These are phyloP conservation scores for Ornithorhynchus anatinus DNA, from an alignment of 2,113 vertebrate genomes.

Conservation along the genomic window DNA sequence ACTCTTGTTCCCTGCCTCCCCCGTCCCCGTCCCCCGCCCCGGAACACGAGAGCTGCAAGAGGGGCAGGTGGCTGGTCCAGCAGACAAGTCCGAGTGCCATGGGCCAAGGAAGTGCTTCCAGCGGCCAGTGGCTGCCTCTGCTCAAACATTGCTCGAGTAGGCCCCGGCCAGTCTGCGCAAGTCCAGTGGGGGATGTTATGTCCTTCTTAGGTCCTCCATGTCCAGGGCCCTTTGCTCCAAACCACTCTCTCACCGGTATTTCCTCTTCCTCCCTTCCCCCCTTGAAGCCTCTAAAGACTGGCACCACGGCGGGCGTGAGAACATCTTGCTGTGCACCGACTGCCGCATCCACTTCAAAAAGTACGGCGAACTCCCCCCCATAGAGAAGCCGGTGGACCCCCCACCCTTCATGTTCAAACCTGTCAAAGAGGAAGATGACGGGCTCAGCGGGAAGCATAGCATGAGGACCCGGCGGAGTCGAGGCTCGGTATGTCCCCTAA, in stretches of 20 bases:
- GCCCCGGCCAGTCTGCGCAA: not conserved
- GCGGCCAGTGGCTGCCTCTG: not conserved
- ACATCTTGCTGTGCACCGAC: conserved; percentile 95
- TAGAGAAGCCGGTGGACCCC: conserved; percentile 97
- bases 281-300: conserved; percentile 94
- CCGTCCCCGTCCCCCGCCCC: too few species aligned
- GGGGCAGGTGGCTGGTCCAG: not conserved
- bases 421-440: conserved; percentile 99
- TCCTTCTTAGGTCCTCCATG: too few species aligned
- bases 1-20: not conserved
- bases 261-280: not conserved
- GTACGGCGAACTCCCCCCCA: conserved; percentile 97
- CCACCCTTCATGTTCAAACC: conserved; percentile 99
- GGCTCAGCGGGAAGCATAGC: conserved; percentile 97
- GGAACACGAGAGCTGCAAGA: not conserved
- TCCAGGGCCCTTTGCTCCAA: not conserved
- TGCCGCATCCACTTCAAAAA: conserved; percentile 99
- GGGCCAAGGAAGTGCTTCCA: not conserved
- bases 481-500: conserved; percentile 84
- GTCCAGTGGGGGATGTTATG: not conserved
- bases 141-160: not conserved
- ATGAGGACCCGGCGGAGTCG: conserved; percentile 98
- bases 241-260: not conserved
- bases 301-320: conserved; percentile 98
- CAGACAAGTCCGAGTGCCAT: not conserved